Conservation (phyloP, 2,888 invertebrate genomes). For the Acronicta leporina region DNA sequence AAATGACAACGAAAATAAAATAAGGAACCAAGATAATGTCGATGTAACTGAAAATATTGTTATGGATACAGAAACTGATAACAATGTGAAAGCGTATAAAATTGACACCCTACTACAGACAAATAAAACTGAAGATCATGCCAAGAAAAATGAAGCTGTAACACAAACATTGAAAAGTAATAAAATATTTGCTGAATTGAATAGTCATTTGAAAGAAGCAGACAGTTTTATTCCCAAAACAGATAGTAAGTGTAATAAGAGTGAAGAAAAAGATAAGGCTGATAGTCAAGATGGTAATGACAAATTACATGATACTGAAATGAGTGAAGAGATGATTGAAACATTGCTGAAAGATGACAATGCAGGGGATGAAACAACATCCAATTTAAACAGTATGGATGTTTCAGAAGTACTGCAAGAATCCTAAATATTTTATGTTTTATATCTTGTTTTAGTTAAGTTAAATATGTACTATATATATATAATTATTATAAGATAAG, state of each 20-base stretch:
- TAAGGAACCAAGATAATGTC: neutral
- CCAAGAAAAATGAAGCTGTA: neutral
- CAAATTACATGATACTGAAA: constrained; percentile 71
- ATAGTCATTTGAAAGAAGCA: constrained; percentile 14
- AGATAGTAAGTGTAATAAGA: constrained; percentile 15
- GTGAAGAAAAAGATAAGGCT: constrained; percentile 38
- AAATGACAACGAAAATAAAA: neutral
- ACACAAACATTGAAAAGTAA: constrained; percentile 5
- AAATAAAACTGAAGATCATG: neutral
- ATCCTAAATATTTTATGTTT: constrained; percentile 41
- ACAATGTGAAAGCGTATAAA: neutral
- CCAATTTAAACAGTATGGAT: constrained; percentile 50
- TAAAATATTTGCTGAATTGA: constrained; percentile 25
- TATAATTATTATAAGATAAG: constrained; percentile 36
- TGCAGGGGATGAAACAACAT: constrained; percentile 48
- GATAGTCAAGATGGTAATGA: constrained; percentile 53
- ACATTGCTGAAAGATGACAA: constrained; percentile 73
- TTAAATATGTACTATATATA: constrained; percentile 31
- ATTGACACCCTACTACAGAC: neutral
- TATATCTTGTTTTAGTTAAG: constrained; percentile 50
- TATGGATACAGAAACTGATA: neutral
- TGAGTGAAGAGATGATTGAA: constrained; percentile 79
- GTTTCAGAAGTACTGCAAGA: constrained; percentile 49
- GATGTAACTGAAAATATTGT: neutral
- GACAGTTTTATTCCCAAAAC: constrained; percentile 12